Conservation (phyloP, 1,140 invertebrate genomes). For the Penaeus chinensis region DNA sequence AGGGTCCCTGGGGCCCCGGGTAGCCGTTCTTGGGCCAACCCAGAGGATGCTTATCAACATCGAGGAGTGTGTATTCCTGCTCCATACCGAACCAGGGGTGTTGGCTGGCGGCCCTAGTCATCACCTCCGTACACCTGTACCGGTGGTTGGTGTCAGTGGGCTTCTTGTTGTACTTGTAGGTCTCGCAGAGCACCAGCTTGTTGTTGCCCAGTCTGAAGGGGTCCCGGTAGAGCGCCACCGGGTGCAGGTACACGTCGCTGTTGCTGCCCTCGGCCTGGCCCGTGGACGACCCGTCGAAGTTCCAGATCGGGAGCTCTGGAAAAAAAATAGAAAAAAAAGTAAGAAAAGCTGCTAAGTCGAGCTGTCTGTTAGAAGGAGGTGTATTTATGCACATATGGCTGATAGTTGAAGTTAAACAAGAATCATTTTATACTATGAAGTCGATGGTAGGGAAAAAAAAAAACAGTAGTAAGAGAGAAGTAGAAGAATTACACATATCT, state of each 20-base stretch:
- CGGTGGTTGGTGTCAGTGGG: background rate
- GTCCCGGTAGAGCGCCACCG: background rate
- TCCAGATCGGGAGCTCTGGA: conserved; percentile 2
- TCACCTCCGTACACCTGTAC: background rate
- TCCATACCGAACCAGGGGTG: conserved; percentile 19
- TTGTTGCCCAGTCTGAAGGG: conserved; percentile 2
- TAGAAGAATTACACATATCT: too few relatives aligned
- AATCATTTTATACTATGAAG: too few relatives aligned
- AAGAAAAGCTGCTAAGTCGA: too few relatives aligned
- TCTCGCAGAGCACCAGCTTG: conserved; percentile 13
- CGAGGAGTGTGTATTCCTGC: conserved; percentile 6
- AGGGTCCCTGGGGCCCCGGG: conserved; percentile 6
- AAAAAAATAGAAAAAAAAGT: too few relatives aligned
- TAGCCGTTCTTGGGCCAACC: conserved; percentile 15
- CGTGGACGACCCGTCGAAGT: conserved; percentile 3
- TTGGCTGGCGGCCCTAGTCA: background rate
- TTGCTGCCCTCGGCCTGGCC: conserved; percentile 12
- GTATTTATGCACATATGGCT: too few relatives aligned
- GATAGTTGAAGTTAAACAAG: too few relatives aligned
- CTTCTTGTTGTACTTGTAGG: conserved; percentile 4
- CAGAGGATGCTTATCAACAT: conserved; percentile 1
- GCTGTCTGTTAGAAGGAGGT: too few relatives aligned
- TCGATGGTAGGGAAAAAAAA: too few relatives aligned
- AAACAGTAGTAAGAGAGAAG: too few relatives aligned
- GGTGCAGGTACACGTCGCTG: conserved; percentile 5